phyloP scores from a whole-genome alignment of 2,113 vertebrate species.

The Polypterus bichir region DNA sequence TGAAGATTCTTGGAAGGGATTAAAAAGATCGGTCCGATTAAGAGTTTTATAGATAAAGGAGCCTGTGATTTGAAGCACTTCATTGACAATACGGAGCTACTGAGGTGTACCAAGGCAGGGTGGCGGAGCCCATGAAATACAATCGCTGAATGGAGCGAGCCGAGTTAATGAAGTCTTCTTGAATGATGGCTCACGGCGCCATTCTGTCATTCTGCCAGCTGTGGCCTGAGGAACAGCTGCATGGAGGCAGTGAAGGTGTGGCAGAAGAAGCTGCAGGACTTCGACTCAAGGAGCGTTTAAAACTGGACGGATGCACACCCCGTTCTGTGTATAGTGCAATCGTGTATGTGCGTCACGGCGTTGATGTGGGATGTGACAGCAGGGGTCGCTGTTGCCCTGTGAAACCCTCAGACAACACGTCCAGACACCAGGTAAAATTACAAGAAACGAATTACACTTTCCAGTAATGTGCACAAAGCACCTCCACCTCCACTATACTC shows the following conservation, averaged over 20 bases:
- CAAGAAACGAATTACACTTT: too few relatives aligned
- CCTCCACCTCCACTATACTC: too few relatives aligned
- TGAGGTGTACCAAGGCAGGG: slow-evolving; percentile 25
- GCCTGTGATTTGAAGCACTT: slow-evolving; percentile 24
- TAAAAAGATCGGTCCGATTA: slow-evolving; percentile 30
- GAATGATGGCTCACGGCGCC: not conserved
- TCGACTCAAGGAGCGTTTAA: too few relatives aligned
- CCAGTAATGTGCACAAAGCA: too few relatives aligned
- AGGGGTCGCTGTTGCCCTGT: too few relatives aligned
- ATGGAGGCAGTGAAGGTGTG: not conserved
- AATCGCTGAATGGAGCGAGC: slow-evolving; percentile 3
- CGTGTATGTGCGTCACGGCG: too few relatives aligned
- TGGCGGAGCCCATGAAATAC: slow-evolving; percentile 16
- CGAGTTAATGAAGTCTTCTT: slow-evolving; percentile 14
- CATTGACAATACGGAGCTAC: slow-evolving; percentile 23
- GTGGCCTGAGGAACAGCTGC: not conserved
- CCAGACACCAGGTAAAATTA: too few relatives aligned
- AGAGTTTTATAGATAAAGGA: slow-evolving; percentile 27
- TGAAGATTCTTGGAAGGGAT: slow-evolving; percentile 27
- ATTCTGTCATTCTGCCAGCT: slow-evolving; percentile 2
- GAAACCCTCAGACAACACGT: too few relatives aligned
- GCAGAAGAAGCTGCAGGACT: too few relatives aligned
- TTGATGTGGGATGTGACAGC: too few relatives aligned
- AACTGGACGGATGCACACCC: too few relatives aligned
- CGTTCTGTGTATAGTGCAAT: too few relatives aligned